A percentile compares a stretch with the other conserved stretches of the same genome.
Evolutionary conservation across 2,888 invertebrate genomes (phyloP).

Genomic region (Drosophila putrida): DNA sequence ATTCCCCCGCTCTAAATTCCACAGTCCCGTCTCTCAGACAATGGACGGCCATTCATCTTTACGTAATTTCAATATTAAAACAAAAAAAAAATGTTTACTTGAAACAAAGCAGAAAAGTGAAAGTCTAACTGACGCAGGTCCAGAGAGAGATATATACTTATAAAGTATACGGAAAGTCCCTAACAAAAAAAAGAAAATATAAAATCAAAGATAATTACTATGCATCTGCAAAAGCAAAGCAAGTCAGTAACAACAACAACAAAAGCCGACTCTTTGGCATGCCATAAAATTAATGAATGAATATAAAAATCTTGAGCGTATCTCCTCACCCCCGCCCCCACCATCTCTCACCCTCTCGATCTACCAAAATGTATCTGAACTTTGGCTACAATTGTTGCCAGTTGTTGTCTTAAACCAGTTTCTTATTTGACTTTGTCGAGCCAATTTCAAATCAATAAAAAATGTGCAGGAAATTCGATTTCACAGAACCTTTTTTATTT

Average conservation of each 20-base stretch:
- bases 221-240: constrained; percentile 49
- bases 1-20: constrained; percentile 67
- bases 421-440: constrained; percentile 48
- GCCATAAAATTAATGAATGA: constrained; percentile 69
- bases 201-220: constrained; percentile 61
- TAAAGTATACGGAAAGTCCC: constrained; percentile 26
- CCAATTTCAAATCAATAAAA: constrained; percentile 71
- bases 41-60: constrained; percentile 78
- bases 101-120: constrained; percentile 77
- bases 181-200: constrained; percentile 30
- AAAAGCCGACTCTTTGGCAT: constrained; percentile 34
- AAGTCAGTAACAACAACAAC: constrained; percentile 9
- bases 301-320: constrained; percentile 44
- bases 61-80: constrained; percentile 71
- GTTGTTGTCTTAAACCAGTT: constrained; percentile 63
- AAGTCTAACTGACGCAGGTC: constrained; percentile 59
- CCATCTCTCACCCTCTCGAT: not conserved
- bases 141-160: constrained; percentile 1
- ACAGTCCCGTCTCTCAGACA: constrained; percentile 46
- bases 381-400: constrained; percentile 67
- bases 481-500: constrained; percentile 30
- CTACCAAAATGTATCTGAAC: constrained; percentile 38
- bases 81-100: constrained; percentile 54
- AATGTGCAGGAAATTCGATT: constrained; percentile 65
- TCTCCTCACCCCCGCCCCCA: not conserved